Base-by-base conservation (phyloP, 2,888 invertebrate species). In the Lasius platythorax region DNA sequence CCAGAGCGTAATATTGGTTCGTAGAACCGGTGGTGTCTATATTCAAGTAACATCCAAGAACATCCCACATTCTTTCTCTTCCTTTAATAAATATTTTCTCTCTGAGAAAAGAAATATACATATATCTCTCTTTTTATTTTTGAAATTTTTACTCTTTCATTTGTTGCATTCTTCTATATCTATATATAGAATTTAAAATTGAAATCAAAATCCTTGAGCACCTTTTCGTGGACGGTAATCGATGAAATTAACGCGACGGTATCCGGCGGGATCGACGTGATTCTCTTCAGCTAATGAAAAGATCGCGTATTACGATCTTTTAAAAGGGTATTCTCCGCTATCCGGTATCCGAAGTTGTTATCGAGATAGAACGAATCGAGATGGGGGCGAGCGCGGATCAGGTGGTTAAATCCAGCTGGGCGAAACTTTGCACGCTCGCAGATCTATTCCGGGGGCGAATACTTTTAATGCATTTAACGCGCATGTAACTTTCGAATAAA, bases 391-490 rank as follows among this genome's bases (percentile, higher is more conserved):
- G n/a, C 61, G 23, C 33, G 23, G 70, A 78, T 67, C 67, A 56
- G 56, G 70, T 78, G 56, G 56, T 78, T 78, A 78, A 78, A 78
- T 70, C 58, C 68, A 78, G 64, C 58, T 15, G 78, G 58, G 70
- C 56, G 70, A 70, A 78, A 78, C 78, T 78, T 78, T 70, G 40
- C 43, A n/a, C 53, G 76, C 66, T 40, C 28, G 30, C 43, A 23
- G 68, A 78, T 78, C 68, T 43, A 43, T 43, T 40, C 40, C 68
- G 70, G 23, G 23, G 23, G 33, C 40, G 67, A 67, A 70, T 58
- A 78, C 78, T 78, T 78, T 78, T 78, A 78, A 78, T 78, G 58
- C 70, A 43, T 78, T 78, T 70, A 78, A 70, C 70, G 78, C 58
- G 43, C 56, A n/a, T 53, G 8, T 18, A 78, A 78, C 78, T 78